Base-by-base conservation (phyloP, 2,888 invertebrate genomes). In the Cecidostiba fungosa region DNA sequence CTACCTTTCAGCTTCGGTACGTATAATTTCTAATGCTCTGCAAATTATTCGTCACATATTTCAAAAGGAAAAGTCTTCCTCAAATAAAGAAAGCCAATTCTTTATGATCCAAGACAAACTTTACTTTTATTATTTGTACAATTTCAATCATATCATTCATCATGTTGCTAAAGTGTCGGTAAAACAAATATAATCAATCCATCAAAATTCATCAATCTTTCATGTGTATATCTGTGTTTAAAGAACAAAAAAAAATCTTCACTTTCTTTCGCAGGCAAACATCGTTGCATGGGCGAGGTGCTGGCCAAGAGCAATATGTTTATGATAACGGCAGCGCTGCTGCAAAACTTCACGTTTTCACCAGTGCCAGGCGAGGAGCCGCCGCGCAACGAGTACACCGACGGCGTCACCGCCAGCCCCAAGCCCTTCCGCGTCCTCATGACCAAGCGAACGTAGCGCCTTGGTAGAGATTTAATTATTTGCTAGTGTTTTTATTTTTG, bases 271-370 rank as follows among this genome's bases (percentile, higher is more conserved):
- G 26, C 88, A 94, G 94, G 94, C 0, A 96, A 96, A 89, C 97
- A 96, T 91, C 95, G 97, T 79, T 98, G 98, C 90, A 95, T 97
- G 95, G 98, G 97, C 0, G 97, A 98, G 90, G 95, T 95, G 0
- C 92, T 97, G 87, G 96, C 96, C 0, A 96, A 96, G 89, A 96
- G 97, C 89, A 97, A 97, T 90, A 94, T 97, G 78, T 98, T 97
- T 90, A 92, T 97, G 50, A 96, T 97, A 89, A 95, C 95, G 0
- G 95, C 97, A 0, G 94, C 96, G 0, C 94, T 97, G 89, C 93
- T 98, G 88, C 97, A 97, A 92, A 95, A 94, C 89, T 97, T 96
- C 89, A 95, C 95, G 5, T 96, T 98, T 90, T 92, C 95, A 1
- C 94, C 96, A 0, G 95, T 95, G 0, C 95, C 96, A 0, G 96